Base-by-base conservation (phyloP, 2,888 invertebrate genomes). In the Tridacna crocea region DNA sequence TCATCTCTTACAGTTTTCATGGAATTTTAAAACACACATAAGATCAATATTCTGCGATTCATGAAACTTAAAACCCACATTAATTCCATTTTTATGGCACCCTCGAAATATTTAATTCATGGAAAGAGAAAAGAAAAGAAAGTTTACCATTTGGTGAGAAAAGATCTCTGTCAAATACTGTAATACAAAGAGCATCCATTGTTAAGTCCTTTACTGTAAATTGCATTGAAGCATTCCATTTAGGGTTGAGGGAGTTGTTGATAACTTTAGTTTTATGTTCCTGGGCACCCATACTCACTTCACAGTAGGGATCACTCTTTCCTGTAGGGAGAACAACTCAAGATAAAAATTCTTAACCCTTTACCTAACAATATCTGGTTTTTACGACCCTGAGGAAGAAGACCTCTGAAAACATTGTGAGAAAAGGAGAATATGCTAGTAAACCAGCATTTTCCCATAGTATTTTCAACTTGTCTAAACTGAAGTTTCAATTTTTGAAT, bases 171-270 rank as follows among this genome's bases (percentile, higher is more conserved):
- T 97, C 96, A 90, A 96, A 96, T 46, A 97, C 96, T 15, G 96
- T 96, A 86, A 97, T 96, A 88, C 96, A 96, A 17, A 97, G 95
- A 27, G 96, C 96, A 92, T 97, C 97, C 91, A 96, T 96, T 68
- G 96, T 93, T 6, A 97, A 93, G 92, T 97, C 96, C 90, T 96
- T 96, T 72, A 97, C 95, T 84, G 96, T 96, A 93, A 97, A 97
- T 94, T 97, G 97, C 97, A 97, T 97, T 72, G 96, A 96, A 76
- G 96, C 95, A 93, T 97, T 96, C 97, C 97, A 97, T 82, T 96
- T 95, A 17, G 97, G 96, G 91, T 95, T 95, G 51, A 95, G 95
- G 36, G 96, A 96, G 79, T 95, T 95, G 24, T 95, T 95, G 27
- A 96, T 95, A 58, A 95, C 95, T 80, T 95, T 95, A 0, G 97